A percentile compares a stretch with the other conserved stretches of the same genome.
Conservation (phyloP, 2,888 invertebrate species). For the Chamaedrilus cognettii region DNA sequence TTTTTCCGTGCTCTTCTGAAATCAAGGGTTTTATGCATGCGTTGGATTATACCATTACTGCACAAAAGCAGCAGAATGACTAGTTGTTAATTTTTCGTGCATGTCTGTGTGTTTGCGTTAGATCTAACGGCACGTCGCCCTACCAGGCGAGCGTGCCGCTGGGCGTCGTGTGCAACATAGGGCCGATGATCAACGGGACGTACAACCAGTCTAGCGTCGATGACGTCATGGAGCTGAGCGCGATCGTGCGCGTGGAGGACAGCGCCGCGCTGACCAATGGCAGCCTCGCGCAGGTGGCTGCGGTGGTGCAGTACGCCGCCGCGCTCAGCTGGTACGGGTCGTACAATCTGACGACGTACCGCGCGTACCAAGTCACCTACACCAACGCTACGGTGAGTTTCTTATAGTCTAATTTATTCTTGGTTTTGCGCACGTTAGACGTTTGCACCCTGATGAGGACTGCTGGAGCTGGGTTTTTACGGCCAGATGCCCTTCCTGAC, state of each 20-base stretch:
- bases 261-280: constrained; percentile 29
- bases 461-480: too few species aligned
- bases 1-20: too few species aligned
- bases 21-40: background rate
- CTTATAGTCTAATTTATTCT: constrained; percentile 4
- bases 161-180: constrained; percentile 22
- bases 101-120: background rate
- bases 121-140: constrained; percentile 5
- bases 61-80: background rate
- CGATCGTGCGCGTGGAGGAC: constrained; percentile 38
- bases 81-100: background rate
- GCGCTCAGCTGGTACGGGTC: constrained; percentile 42
- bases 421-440: too few species aligned
- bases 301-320: constrained; percentile 48
- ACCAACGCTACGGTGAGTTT: background rate
- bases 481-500: too few species aligned
- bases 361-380: background rate
- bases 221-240: constrained; percentile 21
- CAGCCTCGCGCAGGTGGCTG: constrained; percentile 47
- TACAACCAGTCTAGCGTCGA: constrained; percentile 12
- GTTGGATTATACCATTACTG: background rate
- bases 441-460: too few species aligned
- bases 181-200: background rate
- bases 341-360: background rate
- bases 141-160: constrained; percentile 11